These are phyloP conservation scores for Lophotis ruficrista DNA, from an alignment of 2,113 vertebrate species.

Conservation along the genomic window DNA sequence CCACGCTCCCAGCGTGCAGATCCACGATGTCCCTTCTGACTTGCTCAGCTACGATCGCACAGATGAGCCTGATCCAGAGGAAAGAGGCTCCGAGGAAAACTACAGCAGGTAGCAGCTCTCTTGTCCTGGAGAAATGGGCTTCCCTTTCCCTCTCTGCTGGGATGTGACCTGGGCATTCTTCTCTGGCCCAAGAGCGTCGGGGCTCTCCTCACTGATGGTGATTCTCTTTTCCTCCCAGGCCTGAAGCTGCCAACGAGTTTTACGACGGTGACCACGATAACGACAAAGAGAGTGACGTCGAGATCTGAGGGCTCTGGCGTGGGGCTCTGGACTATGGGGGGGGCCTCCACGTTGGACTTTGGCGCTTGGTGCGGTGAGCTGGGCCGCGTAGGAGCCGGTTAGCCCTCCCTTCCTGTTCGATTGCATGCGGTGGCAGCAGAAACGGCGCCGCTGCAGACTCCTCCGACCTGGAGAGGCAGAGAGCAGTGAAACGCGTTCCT, in stretches of 20 bases:
- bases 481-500: neutral
- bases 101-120: conserved; percentile 83
- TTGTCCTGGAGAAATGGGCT: neutral
- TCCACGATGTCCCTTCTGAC: conserved; percentile 96
- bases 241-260: conserved; percentile 94
- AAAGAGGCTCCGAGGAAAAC: conserved; percentile 91
- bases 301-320: conserved; percentile 82
- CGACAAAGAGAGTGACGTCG: conserved; percentile 97
- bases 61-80: conserved; percentile 93
- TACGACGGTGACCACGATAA: conserved; percentile 98
- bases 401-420: neutral
- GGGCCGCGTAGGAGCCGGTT: neutral
- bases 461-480: neutral
- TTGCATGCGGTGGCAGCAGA: neutral
- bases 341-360: neutral
- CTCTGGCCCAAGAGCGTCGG: neutral
- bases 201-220: neutral
- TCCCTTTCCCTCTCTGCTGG: neutral
- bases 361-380: neutral
- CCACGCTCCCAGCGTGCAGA: conserved; percentile 97
- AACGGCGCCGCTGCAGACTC: neutral
- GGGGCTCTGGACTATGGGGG: neutral
- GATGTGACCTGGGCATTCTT: neutral
- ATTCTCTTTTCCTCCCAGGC: conserved; percentile 76
- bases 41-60: conserved; percentile 93